These are phyloP conservation scores for Agriopis leucophaearia DNA, from an alignment of 2,888 invertebrate species.

Conservation along the genomic window DNA sequence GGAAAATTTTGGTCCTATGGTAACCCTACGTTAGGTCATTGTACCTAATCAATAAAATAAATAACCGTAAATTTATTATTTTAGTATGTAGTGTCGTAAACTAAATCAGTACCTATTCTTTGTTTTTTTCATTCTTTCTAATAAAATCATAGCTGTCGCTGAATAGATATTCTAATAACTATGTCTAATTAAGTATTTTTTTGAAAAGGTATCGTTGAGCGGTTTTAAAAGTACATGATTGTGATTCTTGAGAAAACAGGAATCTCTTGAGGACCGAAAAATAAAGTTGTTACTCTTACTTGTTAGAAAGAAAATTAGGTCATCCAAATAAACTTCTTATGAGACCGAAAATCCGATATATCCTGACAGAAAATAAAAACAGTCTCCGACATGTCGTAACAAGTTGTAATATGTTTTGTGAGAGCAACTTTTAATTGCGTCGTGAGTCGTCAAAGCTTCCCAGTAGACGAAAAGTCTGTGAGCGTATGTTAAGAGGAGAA, in stretches of 20 bases:
- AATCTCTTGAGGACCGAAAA: background rate
- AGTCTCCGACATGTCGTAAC: constrained; percentile 39
- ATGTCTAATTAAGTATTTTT: too few relatives aligned
- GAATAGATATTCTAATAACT: too few relatives aligned
- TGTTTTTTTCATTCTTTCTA: too few relatives aligned
- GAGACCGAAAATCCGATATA: constrained; percentile 24
- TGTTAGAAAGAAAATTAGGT: constrained; percentile 31
- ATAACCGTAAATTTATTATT: too few relatives aligned
- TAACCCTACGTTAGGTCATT: too few relatives aligned
- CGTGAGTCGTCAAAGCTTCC: constrained; percentile 45
- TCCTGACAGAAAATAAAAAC: constrained; percentile 30
- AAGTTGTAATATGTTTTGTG: constrained; percentile 40
- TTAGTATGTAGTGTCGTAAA: too few relatives aligned
- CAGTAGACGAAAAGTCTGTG: constrained; percentile 15
- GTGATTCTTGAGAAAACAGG: background rate
- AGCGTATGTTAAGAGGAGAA: constrained; percentile 7
- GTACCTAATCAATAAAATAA: too few relatives aligned
- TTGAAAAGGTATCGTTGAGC: background rate
- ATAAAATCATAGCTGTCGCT: too few relatives aligned
- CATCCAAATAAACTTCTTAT: constrained; percentile 28
- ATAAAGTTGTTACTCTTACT: constrained; percentile 23
- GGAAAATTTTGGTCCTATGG: too few relatives aligned
- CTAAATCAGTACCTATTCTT: too few relatives aligned
- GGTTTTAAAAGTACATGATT: background rate
- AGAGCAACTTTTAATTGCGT: constrained; percentile 58